Percentiles rank a stretch among this genome's conserved stretches.
phyloP scores from a whole-genome alignment of 2,113 vertebrate genomes.

The human (Homo sapiens) region DNA sequence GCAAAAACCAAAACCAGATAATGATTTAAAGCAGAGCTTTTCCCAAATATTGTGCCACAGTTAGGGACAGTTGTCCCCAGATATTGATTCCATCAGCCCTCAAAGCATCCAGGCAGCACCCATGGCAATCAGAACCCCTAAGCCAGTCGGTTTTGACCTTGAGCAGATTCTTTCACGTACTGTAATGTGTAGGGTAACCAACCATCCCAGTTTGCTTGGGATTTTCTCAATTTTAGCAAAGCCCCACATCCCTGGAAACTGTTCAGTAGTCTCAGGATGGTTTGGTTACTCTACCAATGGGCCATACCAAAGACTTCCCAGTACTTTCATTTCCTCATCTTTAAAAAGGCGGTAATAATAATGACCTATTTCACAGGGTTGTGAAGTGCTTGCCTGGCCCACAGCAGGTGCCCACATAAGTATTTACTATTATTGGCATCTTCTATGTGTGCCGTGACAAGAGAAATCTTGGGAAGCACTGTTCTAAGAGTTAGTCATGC shows the following conservation, averaged over 20 bases:
- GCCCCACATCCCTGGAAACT: neutral
- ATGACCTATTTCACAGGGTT: neutral
- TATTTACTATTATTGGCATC: neutral
- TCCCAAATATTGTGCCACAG: neutral
- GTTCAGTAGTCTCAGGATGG: neutral
- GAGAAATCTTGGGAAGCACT: neutral
- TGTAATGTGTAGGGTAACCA: neutral
- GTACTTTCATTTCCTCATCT: neutral
- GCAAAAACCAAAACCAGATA: neutral
- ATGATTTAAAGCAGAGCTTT: neutral
- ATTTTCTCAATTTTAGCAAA: neutral
- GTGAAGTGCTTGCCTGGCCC: neutral
- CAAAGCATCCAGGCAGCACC: neutral
- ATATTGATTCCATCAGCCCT: neutral
- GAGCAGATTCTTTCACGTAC: neutral
- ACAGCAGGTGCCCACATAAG: fast-evolving
- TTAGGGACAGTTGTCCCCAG: neutral
- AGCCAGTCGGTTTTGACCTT: neutral
- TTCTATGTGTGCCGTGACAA: neutral
- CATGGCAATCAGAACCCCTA: neutral
- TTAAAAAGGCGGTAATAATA: neutral
- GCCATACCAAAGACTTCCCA: neutral
- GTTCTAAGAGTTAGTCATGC: fast-evolving
- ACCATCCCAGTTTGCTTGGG: neutral
- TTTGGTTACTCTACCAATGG: neutral